A percentile compares a stretch with the other conserved stretches of the same genome.
These are phyloP conservation scores for Morphnarchus princeps DNA, from an alignment of 2,113 vertebrate species.

Conservation along the genomic window DNA sequence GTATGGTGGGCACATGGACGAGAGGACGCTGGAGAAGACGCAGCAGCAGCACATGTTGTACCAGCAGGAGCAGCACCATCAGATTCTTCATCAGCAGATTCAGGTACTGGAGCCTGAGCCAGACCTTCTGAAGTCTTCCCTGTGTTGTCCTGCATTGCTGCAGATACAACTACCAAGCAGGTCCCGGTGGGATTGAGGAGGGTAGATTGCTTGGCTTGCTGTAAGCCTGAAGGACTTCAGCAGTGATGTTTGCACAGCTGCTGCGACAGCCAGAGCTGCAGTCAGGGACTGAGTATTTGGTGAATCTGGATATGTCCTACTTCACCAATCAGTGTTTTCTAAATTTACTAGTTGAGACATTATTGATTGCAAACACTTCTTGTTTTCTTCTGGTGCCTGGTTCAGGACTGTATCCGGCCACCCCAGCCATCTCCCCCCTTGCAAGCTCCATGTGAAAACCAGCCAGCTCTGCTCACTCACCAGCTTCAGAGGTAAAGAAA, in stretches of 20 bases:
- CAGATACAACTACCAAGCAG: not conserved
- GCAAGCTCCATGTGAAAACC: slow-evolving; percentile 92
- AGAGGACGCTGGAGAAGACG: slow-evolving; percentile 91
- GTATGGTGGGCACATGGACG: slow-evolving; percentile 91
- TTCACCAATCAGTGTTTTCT: not conserved
- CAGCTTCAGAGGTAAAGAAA: slow-evolving; percentile 93
- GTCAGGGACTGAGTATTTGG: not conserved
- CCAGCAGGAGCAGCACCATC: slow-evolving; percentile 95
- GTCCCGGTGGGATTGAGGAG: not conserved
- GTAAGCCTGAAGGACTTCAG: not conserved
- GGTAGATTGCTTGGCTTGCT: not conserved
- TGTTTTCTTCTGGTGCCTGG: slow-evolving; percentile 19
- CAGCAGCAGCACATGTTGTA: slow-evolving; percentile 97
- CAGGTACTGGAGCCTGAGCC: slow-evolving; percentile 72
- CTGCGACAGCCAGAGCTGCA: not conserved
- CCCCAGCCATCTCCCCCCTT: slow-evolving; percentile 78
- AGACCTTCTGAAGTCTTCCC: not conserved
- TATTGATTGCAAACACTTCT: not conserved
- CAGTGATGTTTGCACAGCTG: not conserved
- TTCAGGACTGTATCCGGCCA: slow-evolving; percentile 76
- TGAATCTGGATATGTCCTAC: not conserved
- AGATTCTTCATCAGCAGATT: slow-evolving; percentile 91
- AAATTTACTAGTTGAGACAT: not conserved
- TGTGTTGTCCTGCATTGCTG: not conserved
- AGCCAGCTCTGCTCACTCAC: slow-evolving; percentile 97